A percentile compares a stretch with the other conserved stretches of the same genome.
Evolutionary conservation across 2,113 vertebrate genomes (phyloP).

Genomic region (Rissa tridactyla): DNA sequence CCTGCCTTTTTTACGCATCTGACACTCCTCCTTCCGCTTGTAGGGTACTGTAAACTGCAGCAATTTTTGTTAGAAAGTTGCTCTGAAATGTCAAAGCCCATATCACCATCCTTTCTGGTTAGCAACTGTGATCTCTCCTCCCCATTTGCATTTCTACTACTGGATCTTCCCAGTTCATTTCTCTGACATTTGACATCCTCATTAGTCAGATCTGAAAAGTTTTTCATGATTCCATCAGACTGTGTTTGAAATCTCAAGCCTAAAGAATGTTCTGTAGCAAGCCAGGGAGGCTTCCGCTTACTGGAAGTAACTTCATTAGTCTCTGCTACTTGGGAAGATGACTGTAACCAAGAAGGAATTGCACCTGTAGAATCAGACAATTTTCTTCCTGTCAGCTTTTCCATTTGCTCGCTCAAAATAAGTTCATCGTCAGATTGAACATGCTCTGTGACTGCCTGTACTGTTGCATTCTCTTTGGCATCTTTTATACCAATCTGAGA

Average conservation of each 20-base stretch:
- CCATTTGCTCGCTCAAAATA: slow-evolving; percentile 68
- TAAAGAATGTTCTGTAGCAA: slow-evolving; percentile 68
- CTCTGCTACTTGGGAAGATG: slow-evolving; percentile 55
- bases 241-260: slow-evolving; percentile 14
- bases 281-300: slow-evolving; percentile 77
- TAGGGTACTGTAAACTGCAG: slow-evolving; percentile 59
- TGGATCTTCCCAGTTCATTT: background rate
- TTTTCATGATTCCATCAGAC: background rate
- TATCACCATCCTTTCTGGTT: background rate
- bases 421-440: slow-evolving; percentile 60
- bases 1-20: slow-evolving; percentile 25
- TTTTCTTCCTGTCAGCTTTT: slow-evolving; percentile 69
- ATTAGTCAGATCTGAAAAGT: slow-evolving; percentile 47
- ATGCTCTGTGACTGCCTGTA: background rate
- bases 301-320: slow-evolving; percentile 44
- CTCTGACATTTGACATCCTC: slow-evolving; percentile 55
- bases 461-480: slow-evolving; percentile 22
- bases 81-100: slow-evolving; percentile 57
- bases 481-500: background rate
- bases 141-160: slow-evolving; percentile 35
- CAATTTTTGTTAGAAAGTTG: background rate
- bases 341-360: slow-evolving; percentile 82
- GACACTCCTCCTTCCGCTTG: slow-evolving; percentile 81
- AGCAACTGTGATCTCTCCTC: background rate
- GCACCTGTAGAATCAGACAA: slow-evolving; percentile 62